Evolutionary conservation across 2,113 vertebrate species (phyloP).

Genomic region (Propithecus coquereli): DNA sequence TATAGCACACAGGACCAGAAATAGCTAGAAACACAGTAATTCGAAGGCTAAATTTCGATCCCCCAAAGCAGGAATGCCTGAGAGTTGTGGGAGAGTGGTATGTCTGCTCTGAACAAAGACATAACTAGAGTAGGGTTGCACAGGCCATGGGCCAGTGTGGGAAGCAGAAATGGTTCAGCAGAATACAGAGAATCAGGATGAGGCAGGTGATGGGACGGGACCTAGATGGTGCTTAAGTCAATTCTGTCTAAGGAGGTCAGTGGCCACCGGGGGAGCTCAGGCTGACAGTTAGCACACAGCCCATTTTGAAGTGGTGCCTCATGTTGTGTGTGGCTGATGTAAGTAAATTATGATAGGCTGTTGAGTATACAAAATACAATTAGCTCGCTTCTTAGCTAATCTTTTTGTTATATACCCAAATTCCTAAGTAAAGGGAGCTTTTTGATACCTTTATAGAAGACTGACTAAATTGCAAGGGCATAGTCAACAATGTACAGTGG

Average conservation of each 20-base stretch:
- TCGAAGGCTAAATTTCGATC: background rate
- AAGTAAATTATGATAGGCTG: background rate
- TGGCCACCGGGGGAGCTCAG: background rate
- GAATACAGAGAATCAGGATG: background rate
- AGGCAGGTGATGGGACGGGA: background rate
- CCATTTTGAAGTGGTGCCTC: background rate
- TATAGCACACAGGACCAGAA: background rate
- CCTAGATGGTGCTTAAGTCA: background rate
- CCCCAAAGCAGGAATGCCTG: background rate
- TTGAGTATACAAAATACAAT: background rate
- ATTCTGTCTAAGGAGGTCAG: constrained; percentile 29
- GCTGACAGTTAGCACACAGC: background rate
- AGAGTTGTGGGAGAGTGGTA: background rate
- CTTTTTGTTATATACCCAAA: background rate
- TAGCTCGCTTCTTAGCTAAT: background rate
- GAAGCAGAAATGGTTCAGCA: background rate
- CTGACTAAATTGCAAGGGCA: background rate
- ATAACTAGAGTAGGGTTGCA: background rate
- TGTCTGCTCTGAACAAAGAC: background rate
- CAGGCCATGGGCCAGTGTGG: too few species aligned
- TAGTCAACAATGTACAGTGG: background rate
- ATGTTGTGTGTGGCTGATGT: background rate
- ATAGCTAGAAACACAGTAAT: background rate
- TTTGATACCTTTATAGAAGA: background rate
- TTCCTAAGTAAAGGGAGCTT: background rate